Evolutionary conservation across 2,113 vertebrate species (phyloP).

Genomic region (Cyphomyrus discorhynchus): DNA sequence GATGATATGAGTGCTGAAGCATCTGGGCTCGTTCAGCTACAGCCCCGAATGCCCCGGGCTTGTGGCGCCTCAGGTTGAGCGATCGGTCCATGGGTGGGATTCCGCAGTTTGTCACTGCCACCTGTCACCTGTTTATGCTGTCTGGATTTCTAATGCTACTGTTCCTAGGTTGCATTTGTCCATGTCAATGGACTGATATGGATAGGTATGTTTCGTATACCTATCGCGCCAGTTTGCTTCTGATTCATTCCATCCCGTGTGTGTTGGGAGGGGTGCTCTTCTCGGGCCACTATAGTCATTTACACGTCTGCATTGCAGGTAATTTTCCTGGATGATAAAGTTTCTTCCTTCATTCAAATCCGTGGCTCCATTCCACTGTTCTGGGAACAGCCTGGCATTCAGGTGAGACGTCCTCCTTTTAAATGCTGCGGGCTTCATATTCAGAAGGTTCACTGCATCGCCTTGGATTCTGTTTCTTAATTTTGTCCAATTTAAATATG

Average conservation of each 20-base stretch:
- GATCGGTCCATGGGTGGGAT: background rate
- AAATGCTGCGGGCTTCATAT: background rate
- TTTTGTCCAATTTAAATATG: background rate
- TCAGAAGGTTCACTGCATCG: background rate
- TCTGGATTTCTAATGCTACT: background rate
- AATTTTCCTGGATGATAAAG: constrained; percentile 86
- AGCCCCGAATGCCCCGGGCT: background rate
- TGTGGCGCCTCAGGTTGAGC: background rate
- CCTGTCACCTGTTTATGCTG: background rate
- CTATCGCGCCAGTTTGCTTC: background rate
- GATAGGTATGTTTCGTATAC: background rate
- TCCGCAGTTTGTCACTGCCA: background rate
- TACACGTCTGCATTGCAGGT: constrained; percentile 57
- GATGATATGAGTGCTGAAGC: background rate
- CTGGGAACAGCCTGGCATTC: constrained; percentile 96
- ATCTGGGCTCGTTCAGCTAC: background rate
- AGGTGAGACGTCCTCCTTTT: constrained; percentile 60
- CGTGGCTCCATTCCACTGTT: constrained; percentile 92
- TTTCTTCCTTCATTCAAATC: constrained; percentile 95
- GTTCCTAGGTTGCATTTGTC: background rate
- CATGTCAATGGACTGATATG: background rate
- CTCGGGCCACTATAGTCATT: background rate
- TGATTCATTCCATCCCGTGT: background rate
- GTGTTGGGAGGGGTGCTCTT: background rate
- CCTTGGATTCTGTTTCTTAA: background rate